Evolutionary conservation across 2,113 vertebrate species (phyloP).

Genomic region (Nothobranchius furzeri): DNA sequence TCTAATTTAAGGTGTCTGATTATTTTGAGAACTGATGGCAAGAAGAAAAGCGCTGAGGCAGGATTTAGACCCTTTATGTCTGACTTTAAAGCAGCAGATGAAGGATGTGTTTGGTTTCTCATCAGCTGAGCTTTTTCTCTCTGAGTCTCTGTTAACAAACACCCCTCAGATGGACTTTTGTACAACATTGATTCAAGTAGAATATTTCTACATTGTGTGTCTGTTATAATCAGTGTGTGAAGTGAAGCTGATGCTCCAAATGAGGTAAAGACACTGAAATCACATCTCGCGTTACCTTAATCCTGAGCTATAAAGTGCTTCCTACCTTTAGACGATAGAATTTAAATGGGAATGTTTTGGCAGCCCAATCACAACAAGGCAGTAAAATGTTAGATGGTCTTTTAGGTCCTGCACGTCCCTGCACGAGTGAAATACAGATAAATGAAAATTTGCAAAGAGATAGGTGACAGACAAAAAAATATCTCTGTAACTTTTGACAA

Average conservation of each 20-base stretch:
- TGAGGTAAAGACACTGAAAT: constrained; percentile 62
- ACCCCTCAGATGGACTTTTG: constrained; percentile 7
- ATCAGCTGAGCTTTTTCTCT: no score
- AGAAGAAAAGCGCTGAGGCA: not conserved
- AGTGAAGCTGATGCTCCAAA: constrained; percentile 52
- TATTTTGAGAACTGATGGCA: not conserved
- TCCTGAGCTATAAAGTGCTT: constrained; percentile 81
- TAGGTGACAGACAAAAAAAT: constrained; percentile 63
- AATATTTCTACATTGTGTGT: constrained; percentile 1
- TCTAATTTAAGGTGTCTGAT: not conserved
- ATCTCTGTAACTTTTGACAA: constrained; percentile 61
- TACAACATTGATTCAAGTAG: no score
- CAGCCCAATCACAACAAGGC: constrained; percentile 36
- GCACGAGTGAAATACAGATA: constrained; percentile 14
- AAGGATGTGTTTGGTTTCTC: no score
- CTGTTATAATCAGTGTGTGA: constrained; percentile 1
- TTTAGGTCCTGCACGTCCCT: constrained; percentile 3
- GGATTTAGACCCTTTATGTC: not conserved
- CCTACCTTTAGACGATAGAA: constrained; percentile 68
- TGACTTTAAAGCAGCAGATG: not conserved
- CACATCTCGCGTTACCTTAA: constrained; percentile 50
- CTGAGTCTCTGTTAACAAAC: constrained; percentile 26
- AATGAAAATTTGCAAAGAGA: constrained; percentile 39
- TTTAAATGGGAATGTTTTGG: constrained; percentile 35
- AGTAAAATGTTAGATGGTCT: constrained; percentile 14